phyloP scores from a whole-genome alignment of 2,113 vertebrate genomes.

The western clawed frog (Xenopus tropicalis) region DNA sequence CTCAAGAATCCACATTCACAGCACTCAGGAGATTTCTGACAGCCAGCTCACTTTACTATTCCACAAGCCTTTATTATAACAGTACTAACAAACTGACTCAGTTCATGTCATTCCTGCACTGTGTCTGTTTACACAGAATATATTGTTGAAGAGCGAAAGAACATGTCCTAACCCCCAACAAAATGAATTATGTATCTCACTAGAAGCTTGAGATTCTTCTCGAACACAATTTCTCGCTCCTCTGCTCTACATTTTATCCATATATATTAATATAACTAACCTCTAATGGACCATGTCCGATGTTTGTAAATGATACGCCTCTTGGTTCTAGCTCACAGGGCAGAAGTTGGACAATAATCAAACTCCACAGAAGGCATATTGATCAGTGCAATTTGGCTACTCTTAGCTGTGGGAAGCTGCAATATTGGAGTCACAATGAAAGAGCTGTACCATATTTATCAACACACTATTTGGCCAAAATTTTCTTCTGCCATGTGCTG shows the following conservation, averaged over 20 bases:
- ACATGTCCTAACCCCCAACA: neutral
- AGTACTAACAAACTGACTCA: too few species aligned
- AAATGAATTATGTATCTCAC: neutral
- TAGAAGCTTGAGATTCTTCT: neutral
- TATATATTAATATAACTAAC: neutral
- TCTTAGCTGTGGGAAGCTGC: too few species aligned
- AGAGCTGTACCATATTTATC: too few species aligned
- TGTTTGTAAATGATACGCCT: neutral
- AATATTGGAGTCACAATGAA: too few species aligned
- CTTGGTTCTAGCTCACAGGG: neutral
- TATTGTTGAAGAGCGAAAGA: neutral
- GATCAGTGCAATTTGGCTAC: neutral
- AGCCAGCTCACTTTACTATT: too few species aligned
- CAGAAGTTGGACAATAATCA: neutral
- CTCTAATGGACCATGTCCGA: neutral
- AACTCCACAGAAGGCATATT: neutral
- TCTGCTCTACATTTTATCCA: neutral
- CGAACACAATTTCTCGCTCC: neutral
- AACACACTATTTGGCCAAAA: too few species aligned
- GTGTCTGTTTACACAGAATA: conserved; percentile 17
- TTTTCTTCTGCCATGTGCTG: too few species aligned
- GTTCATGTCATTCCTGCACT: neutral
- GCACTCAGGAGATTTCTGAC: too few species aligned
- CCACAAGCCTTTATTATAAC: too few species aligned
- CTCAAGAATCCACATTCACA: too few species aligned